Evolutionary conservation across 2,888 invertebrate species (phyloP), one percentile per base, ranked within the genome.

Genomic region (Cheilosia scutellata): DNA sequence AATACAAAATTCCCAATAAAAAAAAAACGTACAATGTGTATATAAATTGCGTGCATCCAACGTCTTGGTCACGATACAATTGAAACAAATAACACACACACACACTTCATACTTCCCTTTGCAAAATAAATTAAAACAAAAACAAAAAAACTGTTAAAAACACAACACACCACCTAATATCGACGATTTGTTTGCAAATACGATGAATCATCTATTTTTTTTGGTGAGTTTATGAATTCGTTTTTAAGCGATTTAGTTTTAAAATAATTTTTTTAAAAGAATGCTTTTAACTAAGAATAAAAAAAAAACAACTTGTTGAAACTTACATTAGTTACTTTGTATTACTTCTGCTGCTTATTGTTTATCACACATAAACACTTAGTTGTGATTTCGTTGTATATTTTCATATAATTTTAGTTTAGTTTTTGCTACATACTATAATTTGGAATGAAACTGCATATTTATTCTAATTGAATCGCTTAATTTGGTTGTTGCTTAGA

Each of bases 141-240:
- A 71, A 60, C 29, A 44, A 47, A 40, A 20, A 20, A 49, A 71
- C 42, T 70, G 37, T 78, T 72, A 31, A 33, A 70, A 65, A 82
- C 49, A 82, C 62, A 16, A 53, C 33, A 53, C 58, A 60, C 40
- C 63, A 37, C 44, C 70, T 37, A 57, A 55, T 55, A 47, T 63
- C 65, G 62, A 72, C 86, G 82, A 77, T 71, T 47, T 74, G 66
- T 70, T 86, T 76, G 80, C 66, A 77, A 72, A 62, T 75, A 80
- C 66, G 84, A 80, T 77, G 86, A 72, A 86, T 68, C 80, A 76
- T 72, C 79, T 66, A 53, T 42, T 31, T 77, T 83, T 74, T 86
- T 86, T 86, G 86, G 86, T 86, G 86, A 86, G 86, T 86, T 86
- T 77, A 82, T 63, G 65, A 77, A 86, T 86, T 72, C 66, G 76